These are phyloP conservation scores for Oenanthe melanoleuca DNA, from an alignment of 2,113 vertebrate genomes.

Conservation along the genomic window DNA sequence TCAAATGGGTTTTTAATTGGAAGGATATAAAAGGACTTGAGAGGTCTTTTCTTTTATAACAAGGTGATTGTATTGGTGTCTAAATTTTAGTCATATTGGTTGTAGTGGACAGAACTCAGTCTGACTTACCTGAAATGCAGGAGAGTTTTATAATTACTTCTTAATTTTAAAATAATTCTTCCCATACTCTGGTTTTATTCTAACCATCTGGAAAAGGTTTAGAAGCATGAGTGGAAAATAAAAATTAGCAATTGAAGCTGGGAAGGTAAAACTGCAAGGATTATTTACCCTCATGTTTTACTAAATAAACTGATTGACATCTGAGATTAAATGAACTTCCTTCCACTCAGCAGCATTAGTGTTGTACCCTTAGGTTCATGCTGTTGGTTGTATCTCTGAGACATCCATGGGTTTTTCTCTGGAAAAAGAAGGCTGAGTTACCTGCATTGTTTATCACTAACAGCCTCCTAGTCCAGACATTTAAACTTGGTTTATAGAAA, in stretches of 20 bases:
- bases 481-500: neutral
- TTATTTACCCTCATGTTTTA: constrained; percentile 27
- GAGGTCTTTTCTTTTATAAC: neutral
- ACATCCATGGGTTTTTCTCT: neutral
- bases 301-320: neutral
- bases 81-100: neutral
- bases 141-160: neutral
- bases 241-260: neutral
- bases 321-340: neutral
- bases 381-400: neutral
- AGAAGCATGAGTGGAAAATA: neutral
- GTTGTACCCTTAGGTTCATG: neutral
- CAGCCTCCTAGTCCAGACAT: neutral
- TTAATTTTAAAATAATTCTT: neutral
- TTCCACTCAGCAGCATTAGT: neutral
- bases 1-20: neutral
- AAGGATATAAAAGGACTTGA: neutral
- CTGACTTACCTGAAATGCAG: neutral
- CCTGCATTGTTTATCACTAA: neutral
- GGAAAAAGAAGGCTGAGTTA: neutral
- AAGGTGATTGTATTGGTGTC: neutral
- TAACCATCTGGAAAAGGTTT: neutral
- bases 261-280: neutral
- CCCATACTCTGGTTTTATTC: neutral
- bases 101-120: neutral